Base-by-base conservation (phyloP, 2,797 vertebrate genomes). In the Pangasius sanitwongsei region DNA sequence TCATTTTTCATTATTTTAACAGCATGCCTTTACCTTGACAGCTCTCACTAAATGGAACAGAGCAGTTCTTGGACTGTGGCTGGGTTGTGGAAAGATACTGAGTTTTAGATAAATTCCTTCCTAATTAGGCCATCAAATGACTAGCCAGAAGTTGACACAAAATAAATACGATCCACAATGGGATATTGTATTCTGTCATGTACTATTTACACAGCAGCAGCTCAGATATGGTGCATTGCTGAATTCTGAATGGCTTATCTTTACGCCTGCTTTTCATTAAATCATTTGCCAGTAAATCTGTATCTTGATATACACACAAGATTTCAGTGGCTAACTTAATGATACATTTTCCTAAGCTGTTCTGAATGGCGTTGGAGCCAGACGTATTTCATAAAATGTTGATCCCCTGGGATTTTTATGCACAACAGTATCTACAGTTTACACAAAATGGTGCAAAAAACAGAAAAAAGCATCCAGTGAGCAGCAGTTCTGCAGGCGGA, bases 1-100 rank as follows among this genome's bases (percentile, higher is more conserved):
- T 91, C 84, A 90, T 83, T 87, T 90, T 87, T 90, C 89, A 91
- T 91, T 87, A 83, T 92, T 89, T 90, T 90, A 92, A 83, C 91
- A 89, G 77, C 88, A 87, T 77, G 89, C 89, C 88, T 90, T 90
- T 87, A 90, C 81, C 88, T 86, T 91, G 90, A 91, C 86, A 85
- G 86, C 82, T 88, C 85, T 65, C 70, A 89, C 48, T 84, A 86
- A 91, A 90, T 87, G 89, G 85, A 90, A 90, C 90, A 85, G 88
- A 92, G 87, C 75, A 15, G 86, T 89, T 87, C 69, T 87, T 87
- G 86, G 81, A 89, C 87, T 63, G 25, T 12, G 50, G 44, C 25
- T 31, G 83, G 57, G 83, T 83, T 85, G 85, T 70, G 86, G 88
- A 87, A 85, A 87, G 84, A 90, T 65, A 23, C 65, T 2, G 67